Base-by-base conservation (phyloP, 2,113 vertebrate genomes). In the Triplophysa dalaica region DNA sequence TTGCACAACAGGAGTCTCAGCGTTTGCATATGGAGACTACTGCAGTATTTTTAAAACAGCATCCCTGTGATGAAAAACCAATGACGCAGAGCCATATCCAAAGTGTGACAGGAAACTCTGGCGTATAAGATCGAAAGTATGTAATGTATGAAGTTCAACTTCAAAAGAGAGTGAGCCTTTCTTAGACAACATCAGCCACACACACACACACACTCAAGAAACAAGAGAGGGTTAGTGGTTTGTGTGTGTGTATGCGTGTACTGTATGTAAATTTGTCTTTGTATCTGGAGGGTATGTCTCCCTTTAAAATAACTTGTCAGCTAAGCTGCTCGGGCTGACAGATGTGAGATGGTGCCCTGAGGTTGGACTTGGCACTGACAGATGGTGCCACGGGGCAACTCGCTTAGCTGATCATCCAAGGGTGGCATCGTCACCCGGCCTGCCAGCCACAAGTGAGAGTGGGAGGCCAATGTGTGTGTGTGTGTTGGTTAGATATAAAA, bases 311-410 rank as follows among this genome's bases (percentile, higher is more conserved):
- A 91, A 87, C 90, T 89, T 90, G 87, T 93, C 92, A 90, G 92
- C 90, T 86, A 77, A 89, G 87, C 87, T 83, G 88, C 86, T 90
- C 87, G 85, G 87, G 88, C 85, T 85, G 88, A 85, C 92, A 94
- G 93, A 94, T 94, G 94, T 89, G 92, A 89, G 84, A 86, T 64
- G 0, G 81, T 88, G 84, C 87, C 91, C 90, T 88, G 38, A 80
- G 91, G 89, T 85, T 80, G 90, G 86, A 85, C 89, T 90, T 90
- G 90, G 91, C 90, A 93, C 91, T 90, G 94, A 88, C 94, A 96
- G 92, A 94, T 93, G 93, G 92, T 87, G 93, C 92, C 88, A 87
- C 78, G 90, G 92, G 93, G 91, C 87, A 89, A 89, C 87, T 67
- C 89, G 89, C 83, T 87, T 84, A 86, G 82, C 80, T 81, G 82